These are phyloP conservation scores for Halictus rubicundus DNA, from an alignment of 1,140 invertebrate species.

Conservation along the genomic window DNA sequence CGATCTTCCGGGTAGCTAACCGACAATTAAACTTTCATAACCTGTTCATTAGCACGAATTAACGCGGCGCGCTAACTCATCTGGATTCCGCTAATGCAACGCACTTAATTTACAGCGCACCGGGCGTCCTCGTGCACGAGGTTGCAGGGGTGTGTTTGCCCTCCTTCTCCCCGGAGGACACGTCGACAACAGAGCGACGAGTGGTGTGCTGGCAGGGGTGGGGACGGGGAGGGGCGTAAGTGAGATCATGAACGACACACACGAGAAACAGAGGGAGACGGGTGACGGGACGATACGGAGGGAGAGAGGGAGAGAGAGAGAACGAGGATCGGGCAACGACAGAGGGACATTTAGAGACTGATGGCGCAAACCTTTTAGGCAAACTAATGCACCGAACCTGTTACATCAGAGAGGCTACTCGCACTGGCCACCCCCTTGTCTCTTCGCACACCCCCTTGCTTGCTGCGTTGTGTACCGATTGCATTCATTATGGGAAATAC, in stretches of 20 bases:
- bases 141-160: constrained; percentile 44
- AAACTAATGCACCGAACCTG: constrained; percentile 73
- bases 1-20: constrained; percentile 48
- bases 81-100: constrained; percentile 64
- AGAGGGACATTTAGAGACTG: constrained; percentile 71
- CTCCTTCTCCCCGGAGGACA: constrained; percentile 55
- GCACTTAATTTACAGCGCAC: constrained; percentile 66
- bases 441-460: neutral
- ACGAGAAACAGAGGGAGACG: constrained; percentile 24
- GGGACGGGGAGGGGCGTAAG: constrained; percentile 8
- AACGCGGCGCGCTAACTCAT: constrained; percentile 63
- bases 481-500: constrained; percentile 65
- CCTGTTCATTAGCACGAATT: constrained; percentile 68
- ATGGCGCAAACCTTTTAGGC: constrained; percentile 75
- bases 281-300: constrained; percentile 2
- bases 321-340: constrained; percentile 31
- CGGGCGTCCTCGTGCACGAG: constrained; percentile 2
- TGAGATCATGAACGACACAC: constrained; percentile 51
- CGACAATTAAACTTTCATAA: constrained; percentile 70
- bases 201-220: too few species aligned
- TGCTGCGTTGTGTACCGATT: constrained; percentile 16
- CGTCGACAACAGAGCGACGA: constrained; percentile 45
- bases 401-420: constrained; percentile 58
- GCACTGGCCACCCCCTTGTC: constrained; percentile 19
- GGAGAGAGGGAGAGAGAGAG: constrained; percentile 14